Evolutionary conservation across 2,888 invertebrate genomes (phyloP).

Genomic region (Cephus runcator): DNA sequence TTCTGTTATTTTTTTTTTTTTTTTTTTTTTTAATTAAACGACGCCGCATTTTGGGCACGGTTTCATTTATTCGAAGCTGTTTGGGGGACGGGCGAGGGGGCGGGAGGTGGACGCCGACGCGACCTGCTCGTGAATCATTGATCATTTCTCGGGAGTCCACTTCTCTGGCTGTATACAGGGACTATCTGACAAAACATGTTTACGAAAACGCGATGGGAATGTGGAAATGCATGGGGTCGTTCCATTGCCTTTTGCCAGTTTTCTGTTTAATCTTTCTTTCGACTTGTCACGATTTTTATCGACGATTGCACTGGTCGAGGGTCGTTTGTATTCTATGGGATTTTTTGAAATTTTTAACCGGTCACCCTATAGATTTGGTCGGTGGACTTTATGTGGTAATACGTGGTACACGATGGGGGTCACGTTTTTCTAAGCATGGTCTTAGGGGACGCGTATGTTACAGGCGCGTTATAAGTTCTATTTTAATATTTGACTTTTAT

Average conservation of each 20-base stretch:
- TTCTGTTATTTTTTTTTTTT: no score
- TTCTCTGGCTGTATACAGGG: not conserved
- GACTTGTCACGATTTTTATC: not conserved
- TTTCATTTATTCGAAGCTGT: not conserved
- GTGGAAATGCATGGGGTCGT: not conserved
- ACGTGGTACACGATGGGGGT: slow-evolving; percentile 37
- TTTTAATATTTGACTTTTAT: not conserved
- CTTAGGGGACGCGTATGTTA: slow-evolving; percentile 34
- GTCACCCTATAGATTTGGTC: slow-evolving; percentile 18
- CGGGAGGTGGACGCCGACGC: not conserved
- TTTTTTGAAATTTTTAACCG: not conserved
- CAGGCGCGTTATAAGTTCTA: not conserved
- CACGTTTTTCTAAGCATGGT: slow-evolving; percentile 36
- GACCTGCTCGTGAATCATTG: slow-evolving; percentile 3
- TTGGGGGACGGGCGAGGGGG: not conserved
- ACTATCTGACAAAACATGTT: slow-evolving; percentile 1
- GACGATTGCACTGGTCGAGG: not conserved
- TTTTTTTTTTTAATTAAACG: no score
- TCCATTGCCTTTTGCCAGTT: not conserved
- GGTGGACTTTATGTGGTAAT: slow-evolving; percentile 17
- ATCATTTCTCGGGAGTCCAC: not conserved
- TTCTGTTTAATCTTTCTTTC: not conserved
- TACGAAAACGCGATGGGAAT: slow-evolving; percentile 3
- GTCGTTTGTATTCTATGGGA: not conserved
- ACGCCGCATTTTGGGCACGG: not conserved